Base-by-base conservation (phyloP, 2,797 vertebrate species). In the Hemibagrus guttatus region DNA sequence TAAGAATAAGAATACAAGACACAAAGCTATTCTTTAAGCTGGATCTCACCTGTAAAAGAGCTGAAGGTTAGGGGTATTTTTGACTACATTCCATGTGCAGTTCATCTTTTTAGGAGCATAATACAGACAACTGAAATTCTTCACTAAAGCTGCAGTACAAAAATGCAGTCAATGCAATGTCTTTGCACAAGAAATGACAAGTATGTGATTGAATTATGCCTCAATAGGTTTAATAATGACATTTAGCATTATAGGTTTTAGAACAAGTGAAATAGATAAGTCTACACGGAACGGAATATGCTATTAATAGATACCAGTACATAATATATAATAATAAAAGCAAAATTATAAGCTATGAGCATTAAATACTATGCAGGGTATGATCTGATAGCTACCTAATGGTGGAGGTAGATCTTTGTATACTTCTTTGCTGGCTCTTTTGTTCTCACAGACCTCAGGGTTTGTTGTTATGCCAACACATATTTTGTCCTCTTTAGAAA, bases 71-170 rank as follows among this genome's bases (percentile, higher is more conserved):
- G 9, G 2, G 11, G 54, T 14, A 1, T 9, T 17, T 21, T 56
- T 31, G 2, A 31, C 9, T 61, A 87, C 85, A 19, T 49, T 83
- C 95, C 95, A 95, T 88, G 93, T 92, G 71, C 94, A 95, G 71
- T 92, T 89, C 6, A 82, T 66, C 39, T 26, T 17, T 0, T 76
- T 12, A 4, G 6, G 0, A 0, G 1, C 0, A 35, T 71, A 19
- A n/a, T 86, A 0, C 0, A 86, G 0, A 81, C 93, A 95, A 26
- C 16, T 90, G 80, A 94, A 92, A 83, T 94, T 89, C 0, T 76
- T 79, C 87, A 94, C 89, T 80, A 94, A 5, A 4, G 89, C 3
- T 85, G 17, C 1, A 68, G n/a, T 0, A 63, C 21, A 2, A 58
- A 26, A 86, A 79, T 71, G 46, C 64, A 63, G 19, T 89, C 64